Evolutionary conservation across 2,888 invertebrate genomes (phyloP), one percentile per base, ranked within the genome.

Genomic region (Penaeus monodon): DNA sequence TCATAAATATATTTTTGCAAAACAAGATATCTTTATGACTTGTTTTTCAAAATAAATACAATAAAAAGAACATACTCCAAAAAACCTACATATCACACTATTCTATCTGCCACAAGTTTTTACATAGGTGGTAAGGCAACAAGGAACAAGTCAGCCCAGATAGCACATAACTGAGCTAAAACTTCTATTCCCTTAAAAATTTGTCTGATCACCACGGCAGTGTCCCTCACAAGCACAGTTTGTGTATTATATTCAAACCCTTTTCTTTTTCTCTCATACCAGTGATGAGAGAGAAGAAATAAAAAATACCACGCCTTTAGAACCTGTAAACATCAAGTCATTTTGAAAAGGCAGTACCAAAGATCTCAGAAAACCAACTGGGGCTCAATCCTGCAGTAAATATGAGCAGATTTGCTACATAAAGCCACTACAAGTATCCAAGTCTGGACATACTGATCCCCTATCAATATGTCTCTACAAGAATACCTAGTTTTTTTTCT

Each of bases 381-480:
- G 63, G 63, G 33, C 49, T 74, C 74, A 73, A 24, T 78, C 24
- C 57, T 38, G 20, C 24, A 76, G 76, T 33, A 44, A 79, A 49
- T 33, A 27, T n/a, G 38, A 44, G 68, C 38, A 44, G 27, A 44
- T 57, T 66, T 44, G 68, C 70, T 70, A 65, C 79, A 29, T 80
- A 20, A 33, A 29, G 24, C 20, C n/a, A 38, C 66, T 33, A 38
- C 49, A 82, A 87, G 86, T 87, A 83, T 29, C 86, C 63, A 83
- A 83, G 86, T 87, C 86, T 77, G 82, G 79, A 79, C 79, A 87
- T 63, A 82, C 66, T 49, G 79, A 87, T 17, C 83, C n/a, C 8
- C 17, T n/a, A 83, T 83, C 86, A 87, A 65, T 78, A 65, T 83
- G 83, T 79, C 70, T 87, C 83, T 83, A 86, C 86, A 33, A 33